Percentiles rank a stretch among this genome's conserved stretches.
These are phyloP conservation scores for Ips nitidus DNA, from an alignment of 1,140 invertebrate genomes.

Conservation along the genomic window DNA sequence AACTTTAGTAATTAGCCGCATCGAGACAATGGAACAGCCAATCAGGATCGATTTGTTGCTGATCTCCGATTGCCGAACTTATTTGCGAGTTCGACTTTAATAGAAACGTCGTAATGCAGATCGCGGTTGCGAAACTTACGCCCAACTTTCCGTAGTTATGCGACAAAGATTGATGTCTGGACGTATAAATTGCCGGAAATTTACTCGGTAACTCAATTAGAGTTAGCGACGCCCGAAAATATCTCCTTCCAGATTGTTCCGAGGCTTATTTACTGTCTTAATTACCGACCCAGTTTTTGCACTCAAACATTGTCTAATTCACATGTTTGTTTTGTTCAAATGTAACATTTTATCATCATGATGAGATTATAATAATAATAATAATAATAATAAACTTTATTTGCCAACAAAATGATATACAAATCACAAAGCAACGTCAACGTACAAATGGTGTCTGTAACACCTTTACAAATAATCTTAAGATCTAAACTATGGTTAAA, in stretches of 20 bases:
- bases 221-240: neutral
- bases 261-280: too few species aligned
- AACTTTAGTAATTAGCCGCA: too few species aligned
- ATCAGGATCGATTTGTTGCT: neutral
- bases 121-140: neutral
- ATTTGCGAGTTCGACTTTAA: slow-evolving; percentile 2
- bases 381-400: too few species aligned
- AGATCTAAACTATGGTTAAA: too few species aligned
- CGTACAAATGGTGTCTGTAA: too few species aligned
- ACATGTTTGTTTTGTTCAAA: too few species aligned
- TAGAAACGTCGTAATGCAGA: slow-evolving; percentile 3
- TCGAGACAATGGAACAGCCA: neutral
- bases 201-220: slow-evolving; percentile 6
- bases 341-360: too few species aligned
- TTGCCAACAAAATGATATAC: too few species aligned
- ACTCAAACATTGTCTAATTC: neutral
- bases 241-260: neutral
- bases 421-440: too few species aligned
- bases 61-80: neutral
- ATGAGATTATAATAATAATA: too few species aligned
- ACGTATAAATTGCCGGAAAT: slow-evolving; percentile 6
- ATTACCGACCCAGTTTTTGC: neutral
- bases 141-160: neutral
- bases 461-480: too few species aligned
- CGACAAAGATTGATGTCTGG: slow-evolving; percentile 4